Base-by-base conservation (phyloP, 2,113 vertebrate genomes). In the Cricetomys ansorgei region DNA sequence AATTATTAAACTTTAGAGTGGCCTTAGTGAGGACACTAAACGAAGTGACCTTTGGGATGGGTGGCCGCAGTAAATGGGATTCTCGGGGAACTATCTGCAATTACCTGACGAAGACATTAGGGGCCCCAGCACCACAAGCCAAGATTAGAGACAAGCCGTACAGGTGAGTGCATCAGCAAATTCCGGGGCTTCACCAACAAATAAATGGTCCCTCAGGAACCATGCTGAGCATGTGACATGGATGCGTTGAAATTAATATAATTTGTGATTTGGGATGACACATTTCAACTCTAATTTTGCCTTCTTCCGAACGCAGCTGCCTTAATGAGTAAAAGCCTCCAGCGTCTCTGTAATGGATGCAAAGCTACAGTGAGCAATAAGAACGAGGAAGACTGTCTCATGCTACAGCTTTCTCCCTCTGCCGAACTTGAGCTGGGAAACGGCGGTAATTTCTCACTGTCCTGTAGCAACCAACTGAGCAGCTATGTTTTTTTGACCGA, bases 1-100 rank as follows among this genome's bases (percentile, higher is more conserved):
- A 97, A 97, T 95, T 95, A 97, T 91, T 92, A 97, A 97, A 98
- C 94, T 95, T 95, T 57, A 87, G 84, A 95, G 62, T 92, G 89
- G 45, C 2, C 79, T 0, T 89, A 55, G 93, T 93, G n/a, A 53
- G 88, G 79, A 96, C 89, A 86, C 83, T 95, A 89, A 98, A 96
- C 96, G 94, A 95, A 83, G 92, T 69, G 96, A 90, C 95, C 94
- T 97, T 95, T 53, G 0, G 5, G 96, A 92, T 92, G 92, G 89
- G 85, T 77, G 92, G 97, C 88, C 88, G 64, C 17, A 88, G 83
- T 75, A 96, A 98, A 95, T 50, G 70, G 15, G 69, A 72, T 94
- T 65, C 85, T 91, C 43, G 48, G 96, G 96, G 55, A 57, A 37
- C 65, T 97, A 62, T 64, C 93, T 97, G 94, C 55, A 94, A 85